Conservation (phyloP, 2,113 vertebrate species). For the Neoarius graeffei region DNA sequence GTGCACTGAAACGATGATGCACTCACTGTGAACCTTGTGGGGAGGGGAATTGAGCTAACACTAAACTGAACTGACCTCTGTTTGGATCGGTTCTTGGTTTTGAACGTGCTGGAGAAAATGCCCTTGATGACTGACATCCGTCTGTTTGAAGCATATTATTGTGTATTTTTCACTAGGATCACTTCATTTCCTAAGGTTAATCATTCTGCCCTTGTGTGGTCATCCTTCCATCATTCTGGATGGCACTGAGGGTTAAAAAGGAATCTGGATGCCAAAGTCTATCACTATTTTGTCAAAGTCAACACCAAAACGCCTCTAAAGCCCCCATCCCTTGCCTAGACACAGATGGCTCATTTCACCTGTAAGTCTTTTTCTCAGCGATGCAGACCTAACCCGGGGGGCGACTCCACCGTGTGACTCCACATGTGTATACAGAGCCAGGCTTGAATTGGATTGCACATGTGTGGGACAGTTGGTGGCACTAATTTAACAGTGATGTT, state of each 20-base stretch:
- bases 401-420: conserved; percentile 14
- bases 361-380: conserved; percentile 34
- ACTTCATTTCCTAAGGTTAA: not conserved
- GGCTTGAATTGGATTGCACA: conserved; percentile 1
- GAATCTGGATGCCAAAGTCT: not conserved
- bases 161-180: not conserved
- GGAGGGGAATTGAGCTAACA: not conserved
- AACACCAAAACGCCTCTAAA: conserved; percentile 1
- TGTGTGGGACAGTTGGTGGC: conserved; percentile 49
- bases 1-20: not conserved
- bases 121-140: not conserved
- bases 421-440: not conserved
- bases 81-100: not conserved
- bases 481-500: conserved; percentile 42
- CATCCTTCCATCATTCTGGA: not conserved
- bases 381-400: conserved; percentile 9
- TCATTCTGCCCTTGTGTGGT: not conserved
- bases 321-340: not conserved
- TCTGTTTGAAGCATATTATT: not conserved
- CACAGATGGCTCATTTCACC: conserved; percentile 18
- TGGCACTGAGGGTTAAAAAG: not conserved
- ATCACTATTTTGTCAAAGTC: conserved; percentile 17
- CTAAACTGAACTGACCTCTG: not conserved
- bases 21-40: not conserved
- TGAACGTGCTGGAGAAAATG: not conserved